phyloP scores from a whole-genome alignment of 2,888 invertebrate species.

The Macrosiphum euphorbiae region DNA sequence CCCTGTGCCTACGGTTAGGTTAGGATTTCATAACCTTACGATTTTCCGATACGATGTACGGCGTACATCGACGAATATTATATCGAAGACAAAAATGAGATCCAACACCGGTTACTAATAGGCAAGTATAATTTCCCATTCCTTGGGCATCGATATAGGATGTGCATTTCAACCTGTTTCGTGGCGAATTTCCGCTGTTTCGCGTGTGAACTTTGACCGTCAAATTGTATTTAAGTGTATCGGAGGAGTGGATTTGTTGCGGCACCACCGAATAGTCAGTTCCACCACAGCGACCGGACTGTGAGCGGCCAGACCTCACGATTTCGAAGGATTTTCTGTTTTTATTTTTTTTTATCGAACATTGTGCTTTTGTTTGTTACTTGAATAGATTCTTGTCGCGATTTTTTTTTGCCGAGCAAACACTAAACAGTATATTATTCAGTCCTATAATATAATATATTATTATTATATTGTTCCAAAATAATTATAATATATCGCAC shows the following conservation, averaged over 20 bases:
- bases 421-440: neutral
- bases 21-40: too few relatives aligned
- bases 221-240: conserved; percentile 12
- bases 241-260: neutral
- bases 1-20: too few relatives aligned
- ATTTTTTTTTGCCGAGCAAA: neutral
- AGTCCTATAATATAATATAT: too few relatives aligned
- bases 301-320: neutral
- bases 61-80: too few relatives aligned
- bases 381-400: neutral
- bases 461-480: neutral
- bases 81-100: too few relatives aligned
- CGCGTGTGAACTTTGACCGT: conserved; percentile 19
- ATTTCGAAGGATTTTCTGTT: neutral
- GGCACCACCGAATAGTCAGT: neutral
- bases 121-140: too few relatives aligned
- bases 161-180: neutral
- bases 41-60: too few relatives aligned
- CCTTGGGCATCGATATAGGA: neutral
- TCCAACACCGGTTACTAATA: too few relatives aligned
- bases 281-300: neutral
- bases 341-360: neutral
- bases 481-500: neutral
- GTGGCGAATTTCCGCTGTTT: neutral
- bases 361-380: neutral